These are phyloP conservation scores for Monoplex corrugatus DNA, from an alignment of 2,888 invertebrate species.

Conservation along the genomic window DNA sequence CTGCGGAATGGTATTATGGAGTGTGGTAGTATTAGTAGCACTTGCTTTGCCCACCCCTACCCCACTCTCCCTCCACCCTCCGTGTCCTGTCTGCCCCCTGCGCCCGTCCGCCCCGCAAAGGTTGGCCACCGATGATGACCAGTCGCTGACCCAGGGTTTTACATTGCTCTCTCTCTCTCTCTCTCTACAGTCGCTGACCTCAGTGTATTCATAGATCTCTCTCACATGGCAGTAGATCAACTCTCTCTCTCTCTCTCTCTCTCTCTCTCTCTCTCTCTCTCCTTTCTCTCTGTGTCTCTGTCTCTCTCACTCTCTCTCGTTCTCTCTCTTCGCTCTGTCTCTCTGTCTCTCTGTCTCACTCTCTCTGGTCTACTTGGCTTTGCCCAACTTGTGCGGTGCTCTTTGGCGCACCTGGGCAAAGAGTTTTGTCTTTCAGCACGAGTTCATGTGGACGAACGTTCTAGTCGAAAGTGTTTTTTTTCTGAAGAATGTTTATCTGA, in stretches of 20 bases:
- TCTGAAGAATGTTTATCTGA: too few relatives aligned
- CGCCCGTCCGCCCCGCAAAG: background rate
- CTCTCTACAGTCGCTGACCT: too few relatives aligned
- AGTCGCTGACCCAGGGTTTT: background rate
- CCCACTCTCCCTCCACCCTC: background rate
- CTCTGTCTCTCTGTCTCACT: background rate
- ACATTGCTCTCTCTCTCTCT: background rate
- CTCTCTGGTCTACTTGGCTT: background rate
- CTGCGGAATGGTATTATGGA: too few relatives aligned
- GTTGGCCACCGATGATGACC: slow-evolving; percentile 27
- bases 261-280: too few relatives aligned
- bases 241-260: too few relatives aligned
- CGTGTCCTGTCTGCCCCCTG: background rate
- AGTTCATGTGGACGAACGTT: too few relatives aligned
- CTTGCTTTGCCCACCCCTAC: background rate
- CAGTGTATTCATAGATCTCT: background rate
- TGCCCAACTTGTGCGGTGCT: background rate
- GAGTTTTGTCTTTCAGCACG: background rate
- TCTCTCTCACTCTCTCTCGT: slow-evolving; percentile 8
- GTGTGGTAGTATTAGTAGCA: too few relatives aligned
- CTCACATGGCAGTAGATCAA: too few relatives aligned
- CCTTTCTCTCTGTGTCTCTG: background rate
- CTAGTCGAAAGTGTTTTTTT: too few relatives aligned
- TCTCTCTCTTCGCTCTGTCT: background rate
- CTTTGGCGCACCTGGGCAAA: background rate